Base-by-base conservation (phyloP, 2,888 invertebrate species). In the Mesodorylaimus sp. region DNA sequence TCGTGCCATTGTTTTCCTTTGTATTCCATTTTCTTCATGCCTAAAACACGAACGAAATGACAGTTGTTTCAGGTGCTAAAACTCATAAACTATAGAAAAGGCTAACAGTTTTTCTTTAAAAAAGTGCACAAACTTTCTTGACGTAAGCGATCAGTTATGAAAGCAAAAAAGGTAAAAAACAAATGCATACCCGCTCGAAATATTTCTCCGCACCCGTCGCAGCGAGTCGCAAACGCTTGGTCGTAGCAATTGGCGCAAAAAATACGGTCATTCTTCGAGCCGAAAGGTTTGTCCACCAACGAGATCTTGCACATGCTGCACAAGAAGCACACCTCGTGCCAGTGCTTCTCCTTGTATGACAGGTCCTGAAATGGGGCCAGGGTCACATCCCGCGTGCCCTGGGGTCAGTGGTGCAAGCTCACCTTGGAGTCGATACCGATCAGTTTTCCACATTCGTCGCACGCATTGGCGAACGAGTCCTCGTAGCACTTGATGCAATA, bases 11-110 rank as follows among this genome's bases (percentile, higher is more conserved):
- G 95, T 66, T 95, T 78, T 52, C 95, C 95, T 77, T 95, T 95
- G 79, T 97, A 99, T 74, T 99, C 97, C 91, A 97, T 95, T 78
- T 99, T 99, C 80, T 97, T 95, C 72, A 93, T 95, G 60, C 97
- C 95, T 95, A 36, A 13, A 72, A 48, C 46, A 37, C 27, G 13
- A 28, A 45, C n/a, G n/a, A n/a, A n/a, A n/a, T n/a, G n/a, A n/a
- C n/a, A n/a, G n/a, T n/a, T n/a, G n/a, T n/a, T n/a, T n/a, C n/a
- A n/a, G n/a, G n/a, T n/a, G n/a, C n/a, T n/a, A n/a, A n/a, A n/a
- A n/a, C n/a, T n/a, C n/a, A n/a, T n/a, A n/a, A n/a, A n/a, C n/a
- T n/a, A n/a, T n/a, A n/a, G n/a, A n/a, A n/a, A n/a, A n/a, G n/a
- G n/a, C n/a, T n/a, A n/a, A n/a, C n/a, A n/a, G n/a, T n/a, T n/a